phyloP scores from a whole-genome alignment of 1,140 invertebrate species.

The Euura lappo region DNA sequence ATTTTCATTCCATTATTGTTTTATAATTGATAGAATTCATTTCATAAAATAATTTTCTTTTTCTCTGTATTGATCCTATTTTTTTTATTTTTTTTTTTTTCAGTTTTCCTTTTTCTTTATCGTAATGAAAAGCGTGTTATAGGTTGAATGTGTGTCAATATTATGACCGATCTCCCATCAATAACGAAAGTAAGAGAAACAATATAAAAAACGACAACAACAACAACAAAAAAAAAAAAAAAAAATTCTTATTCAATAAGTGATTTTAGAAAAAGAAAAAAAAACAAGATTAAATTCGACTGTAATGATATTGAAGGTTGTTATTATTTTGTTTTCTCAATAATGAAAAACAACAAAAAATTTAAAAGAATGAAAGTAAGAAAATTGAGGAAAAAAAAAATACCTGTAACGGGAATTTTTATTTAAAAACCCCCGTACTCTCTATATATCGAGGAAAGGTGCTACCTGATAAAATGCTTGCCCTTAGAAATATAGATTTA shows the following conservation, averaged over 20 bases:
- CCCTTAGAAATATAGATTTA: constrained; percentile 17
- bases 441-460: constrained; percentile 23
- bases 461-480: constrained; percentile 39
- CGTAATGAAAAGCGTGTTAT: no score
- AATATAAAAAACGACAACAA: not conserved
- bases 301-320: no score
- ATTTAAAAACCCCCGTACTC: no score
- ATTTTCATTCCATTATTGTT: no score
- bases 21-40: no score
- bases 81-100: no score
- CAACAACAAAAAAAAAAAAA: not conserved
- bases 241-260: not conserved
- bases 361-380: not conserved
- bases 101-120: no score
- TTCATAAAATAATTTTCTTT: no score
- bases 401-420: no score
- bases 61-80: no score
- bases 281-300: not conserved
- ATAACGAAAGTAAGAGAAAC: not conserved
- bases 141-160: not conserved
- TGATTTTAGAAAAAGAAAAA: not conserved
- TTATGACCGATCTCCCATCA: not conserved
- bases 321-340: no score
- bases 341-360: not conserved
- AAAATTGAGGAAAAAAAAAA: no score